phyloP scores from a whole-genome alignment of 2,797 vertebrate species.

The Ambastaia sidthimunki region DNA sequence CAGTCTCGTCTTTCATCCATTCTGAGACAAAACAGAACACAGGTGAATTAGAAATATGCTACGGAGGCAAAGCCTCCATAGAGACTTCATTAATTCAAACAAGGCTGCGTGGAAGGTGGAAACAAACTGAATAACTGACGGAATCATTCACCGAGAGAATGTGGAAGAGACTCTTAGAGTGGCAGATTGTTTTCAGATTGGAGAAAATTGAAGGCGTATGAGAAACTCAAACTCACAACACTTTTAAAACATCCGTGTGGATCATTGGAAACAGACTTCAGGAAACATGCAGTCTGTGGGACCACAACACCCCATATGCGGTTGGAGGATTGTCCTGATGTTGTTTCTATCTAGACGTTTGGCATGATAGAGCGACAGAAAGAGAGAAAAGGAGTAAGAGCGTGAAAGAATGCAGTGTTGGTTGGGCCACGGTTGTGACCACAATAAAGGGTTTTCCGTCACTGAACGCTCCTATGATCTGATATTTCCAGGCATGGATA shows the following conservation, averaged over 20 bases:
- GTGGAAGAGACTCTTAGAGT: conserved; percentile 23
- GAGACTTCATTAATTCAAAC: conserved; percentile 11
- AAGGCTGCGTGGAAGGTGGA: neutral
- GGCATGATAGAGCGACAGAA: conserved; percentile 33
- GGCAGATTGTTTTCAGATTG: conserved; percentile 34
- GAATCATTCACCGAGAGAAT: conserved; percentile 2
- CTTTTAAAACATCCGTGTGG: conserved; percentile 53
- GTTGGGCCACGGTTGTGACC: conserved; percentile 63
- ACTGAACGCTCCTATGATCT: conserved; percentile 38
- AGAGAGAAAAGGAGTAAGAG: conserved; percentile 43
- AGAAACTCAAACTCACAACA: conserved; percentile 54
- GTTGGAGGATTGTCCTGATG: conserved; percentile 59
- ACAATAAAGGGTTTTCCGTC: conserved; percentile 69
- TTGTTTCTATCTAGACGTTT: conserved; percentile 62
- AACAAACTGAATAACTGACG: conserved; percentile 39
- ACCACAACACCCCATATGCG: conserved; percentile 54
- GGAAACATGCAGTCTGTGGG: conserved; percentile 47
- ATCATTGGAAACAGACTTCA: conserved; percentile 60
- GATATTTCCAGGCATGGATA: conserved; percentile 51
- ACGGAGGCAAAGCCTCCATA: conserved; percentile 11
- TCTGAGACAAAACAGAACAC: conserved; percentile 67
- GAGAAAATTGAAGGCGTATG: conserved; percentile 27
- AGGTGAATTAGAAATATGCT: conserved; percentile 60
- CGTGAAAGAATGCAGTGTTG: conserved; percentile 57
- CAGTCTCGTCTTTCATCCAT: conserved; percentile 53